phyloP scores from a whole-genome alignment of 1,140 invertebrate species.

The Conus betulinus region DNA sequence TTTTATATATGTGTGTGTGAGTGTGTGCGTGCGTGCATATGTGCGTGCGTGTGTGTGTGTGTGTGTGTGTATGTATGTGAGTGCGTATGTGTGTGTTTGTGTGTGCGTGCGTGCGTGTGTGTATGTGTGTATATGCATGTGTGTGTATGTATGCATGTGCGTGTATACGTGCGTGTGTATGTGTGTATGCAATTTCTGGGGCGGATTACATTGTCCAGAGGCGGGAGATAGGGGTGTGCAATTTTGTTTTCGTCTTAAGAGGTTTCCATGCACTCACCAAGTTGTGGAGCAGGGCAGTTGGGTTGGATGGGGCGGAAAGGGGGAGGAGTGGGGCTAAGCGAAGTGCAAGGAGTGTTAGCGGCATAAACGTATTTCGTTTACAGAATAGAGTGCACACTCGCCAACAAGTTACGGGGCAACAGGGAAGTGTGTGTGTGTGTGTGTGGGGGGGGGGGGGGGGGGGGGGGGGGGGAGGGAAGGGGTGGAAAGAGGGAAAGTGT shows the following conservation, averaged over 20 bases:
- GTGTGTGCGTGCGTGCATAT: no score
- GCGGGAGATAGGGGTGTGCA: not conserved
- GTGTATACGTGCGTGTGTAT: not conserved
- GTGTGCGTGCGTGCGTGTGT: not conserved
- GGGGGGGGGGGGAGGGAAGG: not conserved
- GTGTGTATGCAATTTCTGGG: not conserved
- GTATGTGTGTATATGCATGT: not conserved
- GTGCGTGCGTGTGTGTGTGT: not conserved
- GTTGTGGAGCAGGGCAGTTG: not conserved
- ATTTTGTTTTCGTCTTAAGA: no score
- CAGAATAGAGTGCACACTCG: no score
- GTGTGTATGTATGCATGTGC: not conserved
- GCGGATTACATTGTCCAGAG: not conserved
- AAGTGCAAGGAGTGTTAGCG: not conserved
- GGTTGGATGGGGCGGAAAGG: not conserved
- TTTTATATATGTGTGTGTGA: no score
- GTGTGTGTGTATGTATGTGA: not conserved
- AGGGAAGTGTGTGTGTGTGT: no score
- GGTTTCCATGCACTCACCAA: no score
- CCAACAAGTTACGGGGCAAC: no score
- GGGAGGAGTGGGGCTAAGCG: not conserved
- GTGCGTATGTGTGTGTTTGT: not conserved
- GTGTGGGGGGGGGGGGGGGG: no score
- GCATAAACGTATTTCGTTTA: no score
- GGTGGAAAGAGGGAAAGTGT: not conserved